phyloP scores from a whole-genome alignment of 1,140 invertebrate genomes.

The Bombyx mandarina region DNA sequence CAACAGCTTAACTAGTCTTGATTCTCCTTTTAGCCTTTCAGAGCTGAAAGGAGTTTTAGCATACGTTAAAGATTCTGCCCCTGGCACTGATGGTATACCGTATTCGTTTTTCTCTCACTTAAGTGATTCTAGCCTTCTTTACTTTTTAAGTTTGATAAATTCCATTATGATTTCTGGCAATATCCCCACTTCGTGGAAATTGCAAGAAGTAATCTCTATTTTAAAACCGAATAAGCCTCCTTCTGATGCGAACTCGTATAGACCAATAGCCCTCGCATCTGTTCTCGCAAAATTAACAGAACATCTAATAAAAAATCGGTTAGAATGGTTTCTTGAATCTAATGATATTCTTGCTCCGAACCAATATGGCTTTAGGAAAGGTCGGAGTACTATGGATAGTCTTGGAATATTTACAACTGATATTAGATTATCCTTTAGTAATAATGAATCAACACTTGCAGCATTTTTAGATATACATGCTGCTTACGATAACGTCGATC shows the following conservation, averaged over 20 bases:
- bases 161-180: not conserved
- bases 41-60: not conserved
- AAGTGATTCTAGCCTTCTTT: not conserved
- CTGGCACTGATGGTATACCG: not conserved
- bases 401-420: not conserved
- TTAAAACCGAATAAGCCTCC: not conserved
- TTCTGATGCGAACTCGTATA: not conserved
- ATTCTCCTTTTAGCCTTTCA: no score
- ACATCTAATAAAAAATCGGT: not conserved
- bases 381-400: not conserved
- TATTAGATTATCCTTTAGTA: not conserved
- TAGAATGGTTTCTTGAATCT: no score
- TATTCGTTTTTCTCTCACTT: not conserved
- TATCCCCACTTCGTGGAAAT: not conserved
- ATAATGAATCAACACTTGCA: not conserved
- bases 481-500: not conserved
- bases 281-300: not conserved
- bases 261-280: not conserved
- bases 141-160: not conserved
- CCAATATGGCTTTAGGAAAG: constrained; percentile 4
- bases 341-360: not conserved
- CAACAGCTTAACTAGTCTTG: no score
- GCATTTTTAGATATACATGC: not conserved
- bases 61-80: not conserved
- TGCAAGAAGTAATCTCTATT: not conserved